Evolutionary conservation across 1,140 invertebrate species (phyloP), one percentile per base, ranked within the genome.

Genomic region (Theocolax elegans): DNA sequence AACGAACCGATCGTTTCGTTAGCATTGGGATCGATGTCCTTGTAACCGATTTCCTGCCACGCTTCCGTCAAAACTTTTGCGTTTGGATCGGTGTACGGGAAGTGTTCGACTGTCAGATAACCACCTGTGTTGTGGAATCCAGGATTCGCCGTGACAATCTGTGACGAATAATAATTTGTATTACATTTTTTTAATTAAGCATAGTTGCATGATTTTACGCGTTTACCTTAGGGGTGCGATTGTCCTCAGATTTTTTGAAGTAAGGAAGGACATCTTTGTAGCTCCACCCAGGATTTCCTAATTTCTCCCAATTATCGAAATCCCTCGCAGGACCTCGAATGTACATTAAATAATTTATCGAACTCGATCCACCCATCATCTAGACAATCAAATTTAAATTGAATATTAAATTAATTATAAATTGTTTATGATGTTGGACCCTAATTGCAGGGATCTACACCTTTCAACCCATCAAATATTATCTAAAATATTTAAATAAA

Each of bases 211-310:
- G n/a, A n/a, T n/a, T n/a, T n/a, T n/a, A n/a, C n/a, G n/a, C n/a
- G n/a, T n/a, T n/a, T n/a, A n/a, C n/a, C n/a, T n/a, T 19, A 3
- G 48, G 48, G 10, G 9, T 51, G 3, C 58, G 12, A 60, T 90
- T 85, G 72, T 91, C 89, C 85, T 94, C 92, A 0, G 90, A 90
- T 80, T 93, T 94, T 58, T 88, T 89, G 76, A 95, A 95, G 80
- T 94, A 95, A 0, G 89, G 91, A 10, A 94, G 78, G 0, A 94
- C 87, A 66, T 94, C 91, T 8, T 90, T 83, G 79, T 93, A 97
- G 25, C 91, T 90, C 95, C 95, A 97, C 1, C 93, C 93, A n/a
- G 82, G 79, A 74, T 95, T 95, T 13, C 95, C 95, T 75, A 92
- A 85, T 21, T 80, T 81, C 21, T 81, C 88, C 90, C 90, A 92